Evolutionary conservation across 2,113 vertebrate genomes (phyloP).

Genomic region (Pluvianellus socialis): DNA sequence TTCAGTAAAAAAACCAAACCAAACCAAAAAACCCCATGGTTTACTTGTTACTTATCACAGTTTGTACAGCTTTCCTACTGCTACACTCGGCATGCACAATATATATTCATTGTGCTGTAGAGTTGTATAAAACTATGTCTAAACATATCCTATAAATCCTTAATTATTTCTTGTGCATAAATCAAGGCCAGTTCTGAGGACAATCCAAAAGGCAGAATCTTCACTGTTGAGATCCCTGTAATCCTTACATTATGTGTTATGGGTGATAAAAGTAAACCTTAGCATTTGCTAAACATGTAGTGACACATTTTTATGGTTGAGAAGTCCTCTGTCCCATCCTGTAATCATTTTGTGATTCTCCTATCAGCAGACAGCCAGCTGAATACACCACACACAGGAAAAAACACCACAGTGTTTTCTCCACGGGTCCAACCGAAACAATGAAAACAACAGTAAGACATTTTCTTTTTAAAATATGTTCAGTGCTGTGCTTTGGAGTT

Average conservation of each 20-base stretch:
- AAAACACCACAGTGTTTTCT: neutral
- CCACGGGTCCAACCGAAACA: neutral
- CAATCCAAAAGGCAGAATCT: neutral
- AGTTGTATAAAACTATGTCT: neutral
- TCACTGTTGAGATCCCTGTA: neutral
- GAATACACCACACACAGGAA: neutral
- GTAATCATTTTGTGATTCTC: neutral
- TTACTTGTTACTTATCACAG: constrained; percentile 28
- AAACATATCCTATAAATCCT: neutral
- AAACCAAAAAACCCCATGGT: neutral
- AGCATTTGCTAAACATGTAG: neutral
- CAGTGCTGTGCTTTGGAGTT: neutral
- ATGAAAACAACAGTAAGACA: neutral
- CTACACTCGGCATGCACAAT: neutral
- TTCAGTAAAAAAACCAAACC: neutral
- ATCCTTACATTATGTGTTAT: neutral
- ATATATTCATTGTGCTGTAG: neutral
- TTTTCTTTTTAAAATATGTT: neutral
- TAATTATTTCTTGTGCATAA: constrained; percentile 8
- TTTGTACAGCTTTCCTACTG: neutral
- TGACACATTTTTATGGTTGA: neutral
- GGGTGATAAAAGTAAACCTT: neutral
- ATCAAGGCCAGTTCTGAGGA: neutral
- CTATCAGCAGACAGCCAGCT: neutral
- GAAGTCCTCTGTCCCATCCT: neutral